Evolutionary conservation across 2,888 invertebrate genomes (phyloP), one percentile per base, ranked within the genome.

Genomic region (Anoncus sp.): DNA sequence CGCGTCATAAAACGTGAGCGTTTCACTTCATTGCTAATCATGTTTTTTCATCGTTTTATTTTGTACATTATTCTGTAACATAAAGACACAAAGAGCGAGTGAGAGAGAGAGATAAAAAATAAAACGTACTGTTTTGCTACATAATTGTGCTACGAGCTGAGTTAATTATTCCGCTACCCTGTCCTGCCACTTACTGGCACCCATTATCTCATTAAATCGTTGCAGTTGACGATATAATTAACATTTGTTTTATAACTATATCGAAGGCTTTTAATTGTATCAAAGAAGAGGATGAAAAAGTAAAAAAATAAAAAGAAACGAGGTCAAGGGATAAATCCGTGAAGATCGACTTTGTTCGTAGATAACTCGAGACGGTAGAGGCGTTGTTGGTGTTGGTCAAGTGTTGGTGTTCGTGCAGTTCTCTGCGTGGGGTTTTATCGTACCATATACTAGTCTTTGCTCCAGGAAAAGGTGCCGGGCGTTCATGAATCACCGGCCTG

Each of bases 401-500:
- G 45, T 43, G 47, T 45, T 35, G 51, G 27, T 22, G 38, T 22
- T 27, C 45, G 57, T 16, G 66, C n/a, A 12, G 38, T 18, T 24
- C 53, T 40, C 40, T 4, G 38, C 22, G 18, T 18, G 55, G 60
- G 69, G 55, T 75, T 79, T 75, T 51, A 62, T 66, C 43, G 47
- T 49, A 51, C 51, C 57, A 35, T 53, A 59, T 51, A 51, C 66
- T 49, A 31, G 14, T 53, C 49, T 47, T 67, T 72, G 72, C 38
- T 72, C 63, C 45, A 59, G 63, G 31, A 51, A 55, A 79, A 63
- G 67, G 62, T 67, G 66, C 57, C 38, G 63, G 66, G 38, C 63
- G 63, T 60, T 72, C 75, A 79, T 75, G 79, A 79, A 79, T 79
- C 75, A 79, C 75, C 75, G 59, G 72, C 70, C 47, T 51, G 31